Base-by-base conservation (phyloP, 2,113 vertebrate genomes). In the Mormoops blainvillei region DNA sequence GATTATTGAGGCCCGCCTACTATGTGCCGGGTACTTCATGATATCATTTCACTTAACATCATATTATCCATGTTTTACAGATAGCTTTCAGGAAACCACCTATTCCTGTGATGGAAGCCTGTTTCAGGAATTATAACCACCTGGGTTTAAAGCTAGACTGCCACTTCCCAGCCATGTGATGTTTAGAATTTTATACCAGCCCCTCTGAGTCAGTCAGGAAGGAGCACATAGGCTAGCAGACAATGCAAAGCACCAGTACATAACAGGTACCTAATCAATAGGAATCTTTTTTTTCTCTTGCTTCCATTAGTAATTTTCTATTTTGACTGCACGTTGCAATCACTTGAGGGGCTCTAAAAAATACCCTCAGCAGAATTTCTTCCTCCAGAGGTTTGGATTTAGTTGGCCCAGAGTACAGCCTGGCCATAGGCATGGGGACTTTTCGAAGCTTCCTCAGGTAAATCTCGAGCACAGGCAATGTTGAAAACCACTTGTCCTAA, bases 401-500 rank as follows among this genome's bases (percentile, higher is more conserved):
- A 96, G 95, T 83, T 87, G 92, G 80, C 92, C 71, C 36, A 70
- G 95, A 84, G 91, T 67, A 58, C 1, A 3, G 76, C 67, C 81
- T 90, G 85, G 85, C 28, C 54, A 16, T 5, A 36, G 87, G 38
- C 45, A 77, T 13, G 54, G 68, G 33, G 58, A n/a, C 58, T 90
- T 97, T 85, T 28, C 85, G 97, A 96, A 45, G 71, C 85, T 96
- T 93, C 81, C 88, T 31, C 3, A 16, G 96, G 94, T 71, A 93
- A 83, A 43, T 65, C 74, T 85, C 36, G 96, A 96, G 84, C 89
- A 63, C 41, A 67, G 70, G 36, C 73, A 84, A 93, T 45, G 84
- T 90, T 94, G 77, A 84, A 89, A 95, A 87, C 50, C 70, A 61
- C 68, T 97, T 92, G 95, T 97, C 95, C 84, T 97, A 96, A 88